Evolutionary conservation across 2,888 invertebrate species (phyloP).

Genomic region (Glyphotaelius pellucidus): DNA sequence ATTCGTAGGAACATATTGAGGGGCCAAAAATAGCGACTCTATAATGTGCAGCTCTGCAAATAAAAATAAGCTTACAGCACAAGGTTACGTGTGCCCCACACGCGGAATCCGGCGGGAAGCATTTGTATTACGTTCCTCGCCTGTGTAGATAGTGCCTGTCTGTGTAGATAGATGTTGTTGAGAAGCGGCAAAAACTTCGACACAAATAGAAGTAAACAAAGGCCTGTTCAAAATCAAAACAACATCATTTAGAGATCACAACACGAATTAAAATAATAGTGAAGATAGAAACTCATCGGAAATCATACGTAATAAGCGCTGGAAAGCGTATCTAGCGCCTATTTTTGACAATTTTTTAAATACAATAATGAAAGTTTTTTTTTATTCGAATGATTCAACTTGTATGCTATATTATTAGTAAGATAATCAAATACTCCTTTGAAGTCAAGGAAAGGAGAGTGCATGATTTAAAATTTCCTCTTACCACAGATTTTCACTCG

Average conservation of each 20-base stretch:
- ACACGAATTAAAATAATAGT: not conserved
- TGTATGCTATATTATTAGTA: not conserved
- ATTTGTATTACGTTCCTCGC: slow-evolving; percentile 30
- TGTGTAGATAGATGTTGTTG: not conserved
- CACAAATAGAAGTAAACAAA: not conserved
- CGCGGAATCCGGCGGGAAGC: slow-evolving; percentile 39
- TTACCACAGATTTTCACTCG: not conserved
- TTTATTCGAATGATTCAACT: not conserved
- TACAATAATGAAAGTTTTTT: not conserved
- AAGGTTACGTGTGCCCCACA: slow-evolving; percentile 35
- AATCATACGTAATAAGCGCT: too few relatives aligned
- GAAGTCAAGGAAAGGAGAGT: not conserved
- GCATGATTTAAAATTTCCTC: not conserved
- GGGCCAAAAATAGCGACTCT: slow-evolving; percentile 34
- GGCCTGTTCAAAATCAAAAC: not conserved
- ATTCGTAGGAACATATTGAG: slow-evolving; percentile 12
- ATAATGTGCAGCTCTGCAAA: slow-evolving; percentile 46
- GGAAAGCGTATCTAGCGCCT: not conserved
- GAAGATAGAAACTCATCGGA: not conserved
- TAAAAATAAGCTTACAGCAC: slow-evolving; percentile 44
- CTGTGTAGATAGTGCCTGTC: not conserved
- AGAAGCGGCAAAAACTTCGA: not conserved
- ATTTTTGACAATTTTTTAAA: not conserved
- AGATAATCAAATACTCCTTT: not conserved
- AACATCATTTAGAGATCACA: not conserved